Evolutionary conservation across 2,113 vertebrate species (phyloP).

Genomic region (Balaeniceps rex): DNA sequence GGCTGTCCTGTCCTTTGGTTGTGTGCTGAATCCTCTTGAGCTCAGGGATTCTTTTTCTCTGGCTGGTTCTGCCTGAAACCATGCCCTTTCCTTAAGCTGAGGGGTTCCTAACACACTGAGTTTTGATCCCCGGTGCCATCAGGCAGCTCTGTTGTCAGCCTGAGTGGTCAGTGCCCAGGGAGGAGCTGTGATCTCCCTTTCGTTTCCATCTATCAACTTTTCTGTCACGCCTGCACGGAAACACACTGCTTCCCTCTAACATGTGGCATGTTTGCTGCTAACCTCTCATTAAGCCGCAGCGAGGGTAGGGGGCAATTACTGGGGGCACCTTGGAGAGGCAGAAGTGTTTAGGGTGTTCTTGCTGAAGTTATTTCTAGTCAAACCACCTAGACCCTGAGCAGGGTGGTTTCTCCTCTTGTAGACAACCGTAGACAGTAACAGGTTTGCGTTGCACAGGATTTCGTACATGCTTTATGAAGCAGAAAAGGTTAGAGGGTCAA

Average conservation of each 20-base stretch:
- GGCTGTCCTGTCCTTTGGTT: neutral
- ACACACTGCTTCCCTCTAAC: no score
- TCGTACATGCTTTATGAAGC: neutral
- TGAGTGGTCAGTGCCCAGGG: neutral
- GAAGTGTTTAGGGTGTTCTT: neutral
- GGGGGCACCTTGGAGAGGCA: neutral
- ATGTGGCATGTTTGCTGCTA: neutral
- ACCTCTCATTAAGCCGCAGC: neutral
- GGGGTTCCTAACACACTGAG: neutral
- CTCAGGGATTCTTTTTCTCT: neutral
- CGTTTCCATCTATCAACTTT: neutral
- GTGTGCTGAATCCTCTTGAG: neutral
- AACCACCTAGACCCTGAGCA: neutral
- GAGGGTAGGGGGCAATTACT: neutral
- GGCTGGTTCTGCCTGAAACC: neutral
- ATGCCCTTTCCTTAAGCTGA: neutral
- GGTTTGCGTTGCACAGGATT: neutral
- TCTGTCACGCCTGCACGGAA: no score
- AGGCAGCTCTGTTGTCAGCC: neutral
- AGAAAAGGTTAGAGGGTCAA: neutral
- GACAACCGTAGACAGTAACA: neutral
- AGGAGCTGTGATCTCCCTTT: neutral
- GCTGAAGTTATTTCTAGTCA: neutral
- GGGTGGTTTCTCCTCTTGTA: neutral
- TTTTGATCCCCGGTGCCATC: neutral